These are phyloP conservation scores for Digitonthophagus gazella DNA, from an alignment of 2,888 invertebrate genomes.

Conservation along the genomic window DNA sequence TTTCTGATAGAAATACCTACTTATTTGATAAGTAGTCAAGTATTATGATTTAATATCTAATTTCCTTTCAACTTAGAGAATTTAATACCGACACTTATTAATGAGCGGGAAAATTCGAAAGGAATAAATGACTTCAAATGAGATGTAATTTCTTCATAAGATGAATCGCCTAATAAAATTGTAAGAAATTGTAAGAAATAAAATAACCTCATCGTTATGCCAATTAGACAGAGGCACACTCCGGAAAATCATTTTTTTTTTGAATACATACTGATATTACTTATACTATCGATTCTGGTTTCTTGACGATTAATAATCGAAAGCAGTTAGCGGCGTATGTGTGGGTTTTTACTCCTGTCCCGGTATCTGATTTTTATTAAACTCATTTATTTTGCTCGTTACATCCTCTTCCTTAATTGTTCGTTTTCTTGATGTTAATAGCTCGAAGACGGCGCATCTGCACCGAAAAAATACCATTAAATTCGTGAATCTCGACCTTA, in stretches of 20 bases:
- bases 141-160: neutral
- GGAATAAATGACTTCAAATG: neutral
- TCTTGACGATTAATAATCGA: too few species aligned
- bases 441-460: neutral
- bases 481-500: neutral
- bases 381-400: neutral
- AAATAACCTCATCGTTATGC: neutral
- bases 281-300: too few species aligned
- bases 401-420: too few species aligned
- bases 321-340: too few species aligned
- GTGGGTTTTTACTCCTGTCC: too few species aligned
- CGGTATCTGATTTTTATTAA: neutral
- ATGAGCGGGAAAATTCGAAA: neutral
- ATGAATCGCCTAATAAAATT: too few species aligned
- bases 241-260: neutral
- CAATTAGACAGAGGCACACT: neutral
- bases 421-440: neutral
- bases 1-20: too few species aligned
- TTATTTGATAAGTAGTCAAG: too few species aligned
- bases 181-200: too few species aligned
- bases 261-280: too few species aligned
- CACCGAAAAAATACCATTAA: neutral
- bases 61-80: neutral
- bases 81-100: neutral
- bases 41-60: neutral